Base-by-base conservation (phyloP, 2,888 invertebrate genomes). In the Orthonychiurus folsomi region DNA sequence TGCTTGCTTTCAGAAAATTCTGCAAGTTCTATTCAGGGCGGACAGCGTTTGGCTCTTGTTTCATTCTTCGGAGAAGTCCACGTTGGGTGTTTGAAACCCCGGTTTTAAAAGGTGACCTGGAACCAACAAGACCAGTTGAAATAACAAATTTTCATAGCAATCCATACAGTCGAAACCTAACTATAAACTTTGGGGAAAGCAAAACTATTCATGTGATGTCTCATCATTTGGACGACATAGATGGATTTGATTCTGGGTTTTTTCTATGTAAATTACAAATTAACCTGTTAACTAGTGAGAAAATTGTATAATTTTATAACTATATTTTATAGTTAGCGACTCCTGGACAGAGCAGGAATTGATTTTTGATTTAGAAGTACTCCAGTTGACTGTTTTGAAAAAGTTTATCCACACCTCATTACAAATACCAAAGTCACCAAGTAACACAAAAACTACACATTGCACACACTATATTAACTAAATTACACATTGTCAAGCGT, bases 331-430 rank as follows among this genome's bases (percentile, higher is more conserved):
- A 66, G 66, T 63, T 52, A 63, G 63, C 27, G 66, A 66, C 48
- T 60, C 59, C 24, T 66, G 64, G 64, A 66, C 61, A 2, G 64
- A 64, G 12, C 66, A 66, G 50, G 66, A 66, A 55, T 23, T 66
- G 2, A 59, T 66, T 28, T 50, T 66, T 2, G 52, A 20, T 1
- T 62, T 64, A 24, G 50, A 61, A 21, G 37, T 64, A 1, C 37
- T 66, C 9, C 66, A 66, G 27, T 59, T 60, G 9, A 26, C 50
- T 12, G 50, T 21, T n/a, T 3, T 64, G 18, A 59, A 54, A 5
- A 55, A 48, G 15, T 65, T 60, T 47, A 54, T 54, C 5, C 50
- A 55, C 1, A 63, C 63, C 1, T 20, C 25, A 1, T 21, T 37
- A 2, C 27, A 60, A 1, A 15, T n/a, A n/a, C n/a, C n/a, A n/a